Evolutionary conservation across 1,140 invertebrate species (phyloP).

Genomic region (Triops cancriformis): DNA sequence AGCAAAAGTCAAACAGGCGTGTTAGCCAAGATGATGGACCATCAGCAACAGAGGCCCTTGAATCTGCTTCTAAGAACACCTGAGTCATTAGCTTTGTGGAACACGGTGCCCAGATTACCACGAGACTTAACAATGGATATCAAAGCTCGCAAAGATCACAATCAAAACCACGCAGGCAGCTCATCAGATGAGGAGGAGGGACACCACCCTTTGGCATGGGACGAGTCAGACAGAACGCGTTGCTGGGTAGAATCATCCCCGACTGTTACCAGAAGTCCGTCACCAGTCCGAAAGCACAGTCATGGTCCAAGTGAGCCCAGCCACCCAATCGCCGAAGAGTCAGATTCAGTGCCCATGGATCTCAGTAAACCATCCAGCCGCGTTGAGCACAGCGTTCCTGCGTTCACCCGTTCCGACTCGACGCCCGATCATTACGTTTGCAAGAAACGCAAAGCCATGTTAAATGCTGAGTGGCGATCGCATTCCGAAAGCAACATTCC

Average conservation of each 20-base stretch:
- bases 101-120: background rate
- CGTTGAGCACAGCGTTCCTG: background rate
- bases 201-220: background rate
- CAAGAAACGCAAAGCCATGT: conserved; percentile 6
- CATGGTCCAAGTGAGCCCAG: conserved; percentile 4
- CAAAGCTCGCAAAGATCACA: background rate
- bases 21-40: background rate
- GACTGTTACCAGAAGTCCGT: conserved; percentile 20
- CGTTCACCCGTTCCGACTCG: background rate
- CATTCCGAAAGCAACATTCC: conserved; percentile 4
- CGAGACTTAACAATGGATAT: background rate
- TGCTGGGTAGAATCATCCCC: conserved; percentile 15
- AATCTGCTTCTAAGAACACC: background rate
- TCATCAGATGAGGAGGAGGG: background rate
- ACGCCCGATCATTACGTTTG: background rate
- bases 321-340: background rate
- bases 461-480: background rate
- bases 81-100: background rate
- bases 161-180: background rate
- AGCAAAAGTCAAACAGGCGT: background rate
- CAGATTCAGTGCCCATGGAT: background rate
- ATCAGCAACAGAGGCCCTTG: background rate
- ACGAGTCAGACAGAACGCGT: background rate
- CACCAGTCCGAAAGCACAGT: conserved; percentile 10
- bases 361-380: background rate